These are phyloP conservation scores for Catalaphyllia jardinei DNA, from an alignment of 64 coral and sea anemone genomes.

Conservation along the genomic window DNA sequence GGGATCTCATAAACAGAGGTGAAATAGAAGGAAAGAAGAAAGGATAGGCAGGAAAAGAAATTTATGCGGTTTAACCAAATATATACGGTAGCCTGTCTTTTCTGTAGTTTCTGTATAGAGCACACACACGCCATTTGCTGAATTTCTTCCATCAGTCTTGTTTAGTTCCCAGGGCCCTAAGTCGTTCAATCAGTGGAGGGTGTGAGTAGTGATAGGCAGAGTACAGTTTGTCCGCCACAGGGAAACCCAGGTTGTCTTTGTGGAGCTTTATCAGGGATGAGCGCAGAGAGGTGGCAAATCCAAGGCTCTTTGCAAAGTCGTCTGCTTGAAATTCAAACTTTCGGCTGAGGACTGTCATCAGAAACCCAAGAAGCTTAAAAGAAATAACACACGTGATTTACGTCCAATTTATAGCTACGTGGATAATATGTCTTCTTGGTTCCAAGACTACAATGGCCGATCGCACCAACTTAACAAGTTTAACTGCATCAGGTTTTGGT, in stretches of 20 bases:
- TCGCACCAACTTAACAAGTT: too few species aligned
- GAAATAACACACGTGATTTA: background rate
- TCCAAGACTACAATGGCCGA: too few species aligned
- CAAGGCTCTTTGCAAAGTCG: conserved; percentile 91
- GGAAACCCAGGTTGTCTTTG: conserved; percentile 95
- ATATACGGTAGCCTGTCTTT: background rate
- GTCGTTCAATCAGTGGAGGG: conserved; percentile 87
- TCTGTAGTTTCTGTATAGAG: background rate
- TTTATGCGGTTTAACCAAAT: background rate
- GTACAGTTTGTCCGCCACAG: conserved; percentile 93
- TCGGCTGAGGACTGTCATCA: conserved; percentile 96
- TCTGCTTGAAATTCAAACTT: conserved; percentile 99
- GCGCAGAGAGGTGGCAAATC: conserved; percentile 71
- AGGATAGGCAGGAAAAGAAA: too few species aligned
- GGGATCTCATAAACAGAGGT: too few species aligned
- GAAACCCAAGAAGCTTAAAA: conserved; percentile 87
- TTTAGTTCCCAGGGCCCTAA: conserved; percentile 83
- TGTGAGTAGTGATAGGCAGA: conserved; percentile 95
- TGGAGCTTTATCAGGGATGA: conserved; percentile 90
- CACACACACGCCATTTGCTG: background rate
- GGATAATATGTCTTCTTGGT: background rate
- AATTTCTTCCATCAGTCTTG: conserved; percentile 41
- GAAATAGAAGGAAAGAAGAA: too few species aligned
- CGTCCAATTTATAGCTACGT: background rate
- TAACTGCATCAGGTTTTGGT: too few species aligned